Base-by-base conservation (phyloP, 2,888 invertebrate genomes). In the Macrophya alboannulata region DNA sequence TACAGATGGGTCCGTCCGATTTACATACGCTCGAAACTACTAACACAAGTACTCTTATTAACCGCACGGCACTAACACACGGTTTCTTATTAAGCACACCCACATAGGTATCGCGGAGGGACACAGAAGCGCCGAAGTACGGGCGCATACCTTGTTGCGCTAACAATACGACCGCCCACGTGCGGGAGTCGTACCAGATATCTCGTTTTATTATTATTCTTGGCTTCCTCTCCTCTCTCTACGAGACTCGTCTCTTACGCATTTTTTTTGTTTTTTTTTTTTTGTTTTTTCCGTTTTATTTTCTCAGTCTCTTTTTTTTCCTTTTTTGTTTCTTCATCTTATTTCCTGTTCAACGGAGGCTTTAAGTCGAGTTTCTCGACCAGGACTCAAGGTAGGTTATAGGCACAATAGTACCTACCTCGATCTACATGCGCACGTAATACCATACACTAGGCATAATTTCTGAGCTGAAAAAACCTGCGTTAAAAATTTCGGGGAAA, bases 111-210 rank as follows among this genome's bases (percentile, higher is more conserved):
- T 62, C 62, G 84, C 86, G 84, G 86, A 82, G 85, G 85, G 71
- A 82, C 85, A 92, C 92, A 91, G 92, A 92, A 92, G 92, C 91
- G 91, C 92, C 91, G 92, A 89, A 87, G 90, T 87, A 88, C 87
- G 86, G 88, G 86, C 89, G 91, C 91, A 92, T 92, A 91, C 91
- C 92, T 92, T 91, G 91, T 92, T 92, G 92, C 92, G 91, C 92
- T 92, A 92, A 92, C 92, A 92, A 92, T 92, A 92, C 92, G 92
- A 92, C 92, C 92, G 92, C 92, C 92, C 92, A 92, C 92, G 91
- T 92, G 91, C 91, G 91, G 81, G 81, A 81, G 81, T 81, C 81
- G 81, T 81, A 81, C 81, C 81, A 91, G 92, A 91, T 92, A 92
- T 92, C 92, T 92, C 91, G 91, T 92, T 91, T 92, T 91, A 92